These are phyloP conservation scores for Neocloeon triangulifer DNA, from an alignment of 1,140 invertebrate species.

Conservation along the genomic window DNA sequence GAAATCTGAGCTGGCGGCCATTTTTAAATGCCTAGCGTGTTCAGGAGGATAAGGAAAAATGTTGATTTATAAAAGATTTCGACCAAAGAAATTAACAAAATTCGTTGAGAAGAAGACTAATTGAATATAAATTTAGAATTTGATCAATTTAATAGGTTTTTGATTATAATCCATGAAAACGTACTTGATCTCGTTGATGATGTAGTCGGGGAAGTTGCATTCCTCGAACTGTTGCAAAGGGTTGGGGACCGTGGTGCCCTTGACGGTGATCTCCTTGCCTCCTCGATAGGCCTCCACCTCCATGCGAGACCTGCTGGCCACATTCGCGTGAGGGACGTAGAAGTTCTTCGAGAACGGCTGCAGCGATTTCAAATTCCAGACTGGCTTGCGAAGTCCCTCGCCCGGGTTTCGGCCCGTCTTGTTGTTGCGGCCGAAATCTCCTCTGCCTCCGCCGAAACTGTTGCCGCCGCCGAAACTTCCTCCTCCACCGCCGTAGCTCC, in stretches of 20 bases:
- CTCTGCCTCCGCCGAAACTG: constrained; percentile 14
- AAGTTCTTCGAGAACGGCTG: constrained; percentile 79
- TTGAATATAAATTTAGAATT: too few species aligned
- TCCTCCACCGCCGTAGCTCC: constrained; percentile 14
- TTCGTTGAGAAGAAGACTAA: too few species aligned
- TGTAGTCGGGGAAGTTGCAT: constrained; percentile 54
- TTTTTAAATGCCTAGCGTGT: too few species aligned
- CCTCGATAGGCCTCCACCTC: constrained; percentile 56
- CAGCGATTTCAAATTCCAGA: constrained; percentile 52
- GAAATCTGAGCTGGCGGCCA: too few species aligned
- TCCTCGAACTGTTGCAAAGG: constrained; percentile 62
- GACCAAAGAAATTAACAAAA: too few species aligned
- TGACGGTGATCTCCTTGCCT: constrained; percentile 60
- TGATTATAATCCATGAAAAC: too few species aligned
- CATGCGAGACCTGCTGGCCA: constrained; percentile 35
- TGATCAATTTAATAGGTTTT: too few species aligned
- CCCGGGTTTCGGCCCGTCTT: constrained; percentile 31
- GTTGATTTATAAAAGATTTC: background rate
- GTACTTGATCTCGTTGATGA: constrained; percentile 27
- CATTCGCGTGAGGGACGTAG: constrained; percentile 62
- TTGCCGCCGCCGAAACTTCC: constrained; percentile 15
- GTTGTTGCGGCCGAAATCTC: constrained; percentile 15
- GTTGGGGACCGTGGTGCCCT: constrained; percentile 45
- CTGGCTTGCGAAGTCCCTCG: constrained; percentile 53
- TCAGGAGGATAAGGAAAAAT: background rate